Percentiles rank a stretch among this genome's conserved stretches.
Conservation (phyloP, 2,797 vertebrate species). For the Clarias platycephalus region DNA sequence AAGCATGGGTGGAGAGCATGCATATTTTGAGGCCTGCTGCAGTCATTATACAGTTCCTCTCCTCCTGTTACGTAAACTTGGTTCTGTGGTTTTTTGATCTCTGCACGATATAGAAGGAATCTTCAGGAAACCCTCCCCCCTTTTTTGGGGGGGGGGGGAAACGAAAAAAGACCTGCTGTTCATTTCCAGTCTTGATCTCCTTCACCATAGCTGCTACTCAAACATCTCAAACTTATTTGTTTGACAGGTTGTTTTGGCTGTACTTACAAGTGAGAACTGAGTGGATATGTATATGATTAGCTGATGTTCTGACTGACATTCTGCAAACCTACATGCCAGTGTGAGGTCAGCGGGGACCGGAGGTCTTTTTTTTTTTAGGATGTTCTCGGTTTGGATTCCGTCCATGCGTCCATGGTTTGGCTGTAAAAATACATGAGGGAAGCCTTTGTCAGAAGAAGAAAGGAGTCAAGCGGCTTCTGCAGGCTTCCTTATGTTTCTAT, state of each 20-base stretch:
- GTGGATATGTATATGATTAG: slow-evolving; percentile 38
- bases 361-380: slow-evolving; percentile 50
- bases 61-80: slow-evolving; percentile 32
- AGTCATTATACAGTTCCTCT: slow-evolving; percentile 43
- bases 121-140: slow-evolving; percentile 22
- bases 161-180: slow-evolving; percentile 50
- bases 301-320: slow-evolving; percentile 54
- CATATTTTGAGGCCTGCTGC: slow-evolving; percentile 39
- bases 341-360: slow-evolving; percentile 58
- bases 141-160: slow-evolving; percentile 36
- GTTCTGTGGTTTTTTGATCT: slow-evolving; percentile 45
- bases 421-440: slow-evolving; percentile 49
- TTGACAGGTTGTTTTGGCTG: slow-evolving; percentile 43
- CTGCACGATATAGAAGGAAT: slow-evolving; percentile 50
- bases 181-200: slow-evolving; percentile 45
- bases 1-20: slow-evolving; percentile 39
- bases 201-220: slow-evolving; percentile 41
- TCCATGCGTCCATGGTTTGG: slow-evolving; percentile 65
- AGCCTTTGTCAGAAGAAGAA: slow-evolving; percentile 67
- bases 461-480: slow-evolving; percentile 48
- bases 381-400: slow-evolving; percentile 73
- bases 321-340: slow-evolving; percentile 21
- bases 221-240: slow-evolving; percentile 58
- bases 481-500: slow-evolving; percentile 60
- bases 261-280: slow-evolving; percentile 12